phyloP scores from a whole-genome alignment of 2,113 vertebrate species.

The Cinclus cinclus region DNA sequence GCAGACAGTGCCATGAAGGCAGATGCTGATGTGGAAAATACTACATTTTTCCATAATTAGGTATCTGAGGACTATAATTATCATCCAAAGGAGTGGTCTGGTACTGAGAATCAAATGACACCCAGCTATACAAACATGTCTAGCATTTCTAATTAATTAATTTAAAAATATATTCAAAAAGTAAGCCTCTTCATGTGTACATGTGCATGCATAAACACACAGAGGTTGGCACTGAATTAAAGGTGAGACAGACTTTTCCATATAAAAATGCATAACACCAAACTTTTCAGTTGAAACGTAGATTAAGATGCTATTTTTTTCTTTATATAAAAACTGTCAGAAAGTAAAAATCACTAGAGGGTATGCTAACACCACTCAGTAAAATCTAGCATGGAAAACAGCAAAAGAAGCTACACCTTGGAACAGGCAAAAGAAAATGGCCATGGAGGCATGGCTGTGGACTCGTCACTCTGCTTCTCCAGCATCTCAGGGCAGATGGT shows the following conservation, averaged over 20 bases:
- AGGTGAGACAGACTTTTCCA: neutral
- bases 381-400: neutral
- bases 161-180: neutral
- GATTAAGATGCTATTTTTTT: neutral
- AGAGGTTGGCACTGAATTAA: neutral
- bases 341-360: neutral
- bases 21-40: neutral
- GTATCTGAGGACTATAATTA: neutral
- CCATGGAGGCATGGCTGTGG: too few relatives aligned
- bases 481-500: neutral
- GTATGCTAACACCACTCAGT: neutral
- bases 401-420: neutral
- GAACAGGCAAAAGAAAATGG: neutral
- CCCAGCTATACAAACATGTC: neutral
- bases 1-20: neutral
- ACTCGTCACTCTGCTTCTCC: neutral
- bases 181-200: neutral
- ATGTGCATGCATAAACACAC: neutral
- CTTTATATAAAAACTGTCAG: neutral
- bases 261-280: neutral
- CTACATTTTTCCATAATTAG: neutral
- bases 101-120: neutral
- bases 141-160: neutral
- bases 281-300: neutral
- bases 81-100: neutral